Base-by-base conservation (phyloP, 1,140 invertebrate genomes). In the Drosophila nigrodunni region DNA sequence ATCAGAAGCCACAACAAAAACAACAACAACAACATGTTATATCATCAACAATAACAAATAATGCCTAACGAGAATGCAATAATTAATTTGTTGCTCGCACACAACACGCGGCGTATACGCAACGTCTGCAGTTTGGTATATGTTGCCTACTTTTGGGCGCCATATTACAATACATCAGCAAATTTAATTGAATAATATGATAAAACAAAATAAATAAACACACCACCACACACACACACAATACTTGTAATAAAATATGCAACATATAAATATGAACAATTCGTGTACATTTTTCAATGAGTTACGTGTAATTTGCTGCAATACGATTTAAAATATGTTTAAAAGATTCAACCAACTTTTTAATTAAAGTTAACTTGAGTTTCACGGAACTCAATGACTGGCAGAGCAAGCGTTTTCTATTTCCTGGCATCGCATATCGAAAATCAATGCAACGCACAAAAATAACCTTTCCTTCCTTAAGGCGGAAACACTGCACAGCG, bases 31-130 rank as follows among this genome's bases (percentile, higher is more conserved):
- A 66, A 35, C 15, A 43, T 15, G 37, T 39, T 13, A 43, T 21
- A 34, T n/a, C 54, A 39, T 11, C 2, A 61, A 61, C 44, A 49
- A 49, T 10, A 70, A 68, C 47, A 39, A 73, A 58, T 41, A 57
- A 50, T 69, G 66, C 49, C 62, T 57, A 50, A 58, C 43, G 47
- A 37, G 43, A 50, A 64, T 64, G 59, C 58, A 64, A 62, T 64
- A 70, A 75, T 75, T 71, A 70, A 59, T 62, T 41, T 59, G 67
- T 44, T n/a, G 15, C 41, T 13, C 5, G 18, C 67, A 46, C 30
- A 62, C 37, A 55, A 68, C 41, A 68, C 41, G 35, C n/a, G 43
- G 50, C 72, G 59, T 58, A 64, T 64, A 15, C 66, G 30, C 66
- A 62, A 62, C 61, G 35, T 65, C 21, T 43, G 47, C 35, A 55